A percentile compares a stretch with the other conserved stretches of the same genome.
phyloP scores from a whole-genome alignment of 2,888 invertebrate species.

The Ichneumoninae sp. region DNA sequence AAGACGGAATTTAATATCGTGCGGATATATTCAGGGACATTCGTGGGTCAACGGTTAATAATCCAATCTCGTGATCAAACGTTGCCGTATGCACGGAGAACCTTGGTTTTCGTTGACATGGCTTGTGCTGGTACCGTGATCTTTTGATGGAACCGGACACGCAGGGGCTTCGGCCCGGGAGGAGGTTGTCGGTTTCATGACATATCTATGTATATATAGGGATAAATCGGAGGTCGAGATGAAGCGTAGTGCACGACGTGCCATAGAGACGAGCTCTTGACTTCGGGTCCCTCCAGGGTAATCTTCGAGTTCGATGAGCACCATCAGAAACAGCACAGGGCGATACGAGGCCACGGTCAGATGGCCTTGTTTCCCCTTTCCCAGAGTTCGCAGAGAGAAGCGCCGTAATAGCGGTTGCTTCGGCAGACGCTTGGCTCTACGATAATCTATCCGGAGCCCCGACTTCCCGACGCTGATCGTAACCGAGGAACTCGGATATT shows the following conservation, averaged over 20 bases:
- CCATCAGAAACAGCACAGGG: not conserved
- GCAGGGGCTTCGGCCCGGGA: too few relatives aligned
- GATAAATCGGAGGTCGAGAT: not conserved
- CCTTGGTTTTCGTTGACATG: not conserved
- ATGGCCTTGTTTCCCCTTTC: conserved; percentile 12
- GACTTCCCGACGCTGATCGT: not conserved
- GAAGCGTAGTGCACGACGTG: not conserved
- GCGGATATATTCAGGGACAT: too few relatives aligned
- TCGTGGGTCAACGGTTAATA: too few relatives aligned
- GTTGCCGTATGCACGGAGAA: not conserved
- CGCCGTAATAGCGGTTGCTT: conserved; percentile 9
- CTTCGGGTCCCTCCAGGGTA: not conserved
- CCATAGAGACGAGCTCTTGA: not conserved
- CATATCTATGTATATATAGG: too few relatives aligned
- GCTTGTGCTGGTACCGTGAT: not conserved
- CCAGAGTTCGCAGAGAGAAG: not conserved
- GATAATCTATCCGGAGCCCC: not conserved
- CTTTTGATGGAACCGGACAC: not conserved
- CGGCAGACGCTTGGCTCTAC: not conserved
- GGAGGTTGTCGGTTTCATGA: not conserved
- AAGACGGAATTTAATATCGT: too few relatives aligned
- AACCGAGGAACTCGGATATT: not conserved
- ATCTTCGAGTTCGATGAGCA: conserved; percentile 6
- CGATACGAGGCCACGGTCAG: not conserved
- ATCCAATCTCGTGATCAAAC: not conserved